A percentile compares a stretch with the other conserved stretches of the same genome.
Evolutionary conservation across 2,113 vertebrate species (phyloP).

Genomic region (Gorsachius goisagi): DNA sequence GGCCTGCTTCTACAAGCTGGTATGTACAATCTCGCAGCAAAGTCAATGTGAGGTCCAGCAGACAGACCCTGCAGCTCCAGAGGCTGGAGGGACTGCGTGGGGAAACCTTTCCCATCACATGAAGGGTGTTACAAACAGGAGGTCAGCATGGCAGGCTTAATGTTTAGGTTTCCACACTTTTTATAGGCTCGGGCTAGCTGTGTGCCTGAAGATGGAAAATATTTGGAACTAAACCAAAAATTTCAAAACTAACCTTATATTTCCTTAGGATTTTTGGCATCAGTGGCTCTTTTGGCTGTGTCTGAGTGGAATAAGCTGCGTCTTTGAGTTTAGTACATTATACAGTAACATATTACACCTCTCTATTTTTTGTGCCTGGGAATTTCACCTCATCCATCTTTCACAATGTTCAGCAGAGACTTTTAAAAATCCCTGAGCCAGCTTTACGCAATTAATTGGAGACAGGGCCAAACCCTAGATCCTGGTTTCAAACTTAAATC

Average conservation of each 20-base stretch:
- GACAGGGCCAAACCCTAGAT: constrained; percentile 14
- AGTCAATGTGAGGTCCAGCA: background rate
- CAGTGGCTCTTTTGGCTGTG: constrained; percentile 22
- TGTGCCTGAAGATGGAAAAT: constrained; percentile 58
- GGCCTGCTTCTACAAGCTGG: background rate
- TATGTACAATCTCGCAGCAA: background rate
- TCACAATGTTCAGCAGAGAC: constrained; percentile 35
- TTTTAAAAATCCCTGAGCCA: constrained; percentile 52
- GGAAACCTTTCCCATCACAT: constrained; percentile 8
- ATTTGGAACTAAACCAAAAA: constrained; percentile 54
- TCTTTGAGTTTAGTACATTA: constrained; percentile 56
- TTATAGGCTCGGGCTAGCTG: constrained; percentile 28
- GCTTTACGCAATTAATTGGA: constrained; percentile 32
- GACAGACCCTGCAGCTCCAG: background rate
- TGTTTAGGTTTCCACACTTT: constrained; percentile 56
- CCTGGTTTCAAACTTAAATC: constrained; percentile 32
- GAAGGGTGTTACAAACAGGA: constrained; percentile 16
- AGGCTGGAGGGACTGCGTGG: background rate
- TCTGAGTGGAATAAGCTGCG: constrained; percentile 59
- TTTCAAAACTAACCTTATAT: constrained; percentile 49
- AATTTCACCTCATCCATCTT: constrained; percentile 67
- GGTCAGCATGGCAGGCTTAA: constrained; percentile 10
- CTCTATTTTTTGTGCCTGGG: constrained; percentile 33
- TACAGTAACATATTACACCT: constrained; percentile 54
- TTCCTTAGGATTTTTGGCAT: constrained; percentile 55